Conservation (phyloP, 2,888 invertebrate species). For the Carabus problematicus region DNA sequence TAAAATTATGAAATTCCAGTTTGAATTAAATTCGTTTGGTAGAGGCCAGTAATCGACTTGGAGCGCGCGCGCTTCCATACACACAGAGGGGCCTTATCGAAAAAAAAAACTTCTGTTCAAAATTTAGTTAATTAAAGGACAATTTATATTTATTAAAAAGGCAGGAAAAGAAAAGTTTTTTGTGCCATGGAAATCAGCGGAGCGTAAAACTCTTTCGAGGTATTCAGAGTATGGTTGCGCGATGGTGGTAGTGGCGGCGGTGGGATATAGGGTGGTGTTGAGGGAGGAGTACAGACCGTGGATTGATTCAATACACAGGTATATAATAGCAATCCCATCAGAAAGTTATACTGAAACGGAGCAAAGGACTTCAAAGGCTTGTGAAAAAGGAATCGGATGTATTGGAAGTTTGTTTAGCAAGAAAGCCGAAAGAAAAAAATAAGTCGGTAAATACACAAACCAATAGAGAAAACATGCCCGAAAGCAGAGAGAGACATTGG, state of each 20-base stretch:
- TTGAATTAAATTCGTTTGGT: no score
- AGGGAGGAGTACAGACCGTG: no score
- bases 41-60: no score
- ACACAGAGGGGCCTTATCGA: no score
- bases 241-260: no score
- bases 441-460: not conserved
- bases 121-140: constrained; percentile 32
- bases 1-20: no score
- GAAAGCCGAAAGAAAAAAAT: constrained; percentile 10
- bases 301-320: constrained; percentile 27
- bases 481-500: no score
- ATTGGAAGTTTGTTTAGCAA: constrained; percentile 36
- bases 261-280: no score
- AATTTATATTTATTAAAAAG: constrained; percentile 12
- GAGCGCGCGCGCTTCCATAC: no score
- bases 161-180: no score
- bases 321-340: constrained; percentile 39
- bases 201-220: constrained; percentile 30
- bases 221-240: not conserved
- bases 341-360: constrained; percentile 34
- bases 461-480: no score
- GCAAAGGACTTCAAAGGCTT: constrained; percentile 34
- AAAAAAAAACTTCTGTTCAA: constrained; percentile 7
- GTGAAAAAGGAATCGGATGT: constrained; percentile 35
- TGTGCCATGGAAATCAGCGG: constrained; percentile 20